Percentiles rank a stretch among this genome's conserved stretches.
These are phyloP conservation scores for Leucophenga montana DNA, from an alignment of 2,888 invertebrate genomes.

Conservation along the genomic window DNA sequence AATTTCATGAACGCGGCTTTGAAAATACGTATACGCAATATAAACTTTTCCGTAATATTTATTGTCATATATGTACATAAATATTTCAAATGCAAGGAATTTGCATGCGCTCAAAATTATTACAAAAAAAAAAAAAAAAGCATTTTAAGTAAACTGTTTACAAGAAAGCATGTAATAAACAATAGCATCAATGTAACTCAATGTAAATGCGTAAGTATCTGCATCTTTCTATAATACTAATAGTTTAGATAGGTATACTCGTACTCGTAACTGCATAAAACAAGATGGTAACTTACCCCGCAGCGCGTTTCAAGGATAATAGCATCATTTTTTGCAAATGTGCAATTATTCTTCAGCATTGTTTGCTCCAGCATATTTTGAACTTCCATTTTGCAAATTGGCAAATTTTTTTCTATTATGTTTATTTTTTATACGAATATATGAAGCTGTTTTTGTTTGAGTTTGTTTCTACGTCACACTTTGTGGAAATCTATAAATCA, in stretches of 20 bases:
- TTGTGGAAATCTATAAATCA: constrained; percentile 22
- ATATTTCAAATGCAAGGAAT: no score
- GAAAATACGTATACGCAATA: neutral
- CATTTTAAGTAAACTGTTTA: no score
- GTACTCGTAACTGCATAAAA: no score
- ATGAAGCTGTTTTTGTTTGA: neutral
- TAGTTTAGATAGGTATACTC: no score
- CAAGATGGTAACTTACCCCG: constrained; percentile 58
- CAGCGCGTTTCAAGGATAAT: constrained; percentile 68
- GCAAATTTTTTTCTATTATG: neutral
- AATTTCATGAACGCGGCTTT: neutral
- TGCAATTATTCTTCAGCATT: constrained; percentile 58
- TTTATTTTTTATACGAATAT: constrained; percentile 34
- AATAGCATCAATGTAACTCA: neutral
- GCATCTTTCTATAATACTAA: neutral
- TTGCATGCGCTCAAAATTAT: no score
- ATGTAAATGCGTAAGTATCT: neutral
- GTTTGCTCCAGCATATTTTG: constrained; percentile 64
- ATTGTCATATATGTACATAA: no score
- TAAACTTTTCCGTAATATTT: no score
- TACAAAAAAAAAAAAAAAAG: neutral
- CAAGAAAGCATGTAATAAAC: neutral
- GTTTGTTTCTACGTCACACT: constrained; percentile 30
- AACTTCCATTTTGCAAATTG: constrained; percentile 60
- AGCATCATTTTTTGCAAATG: constrained; percentile 59